Conservation (phyloP, 2,113 vertebrate species). For the Symphodus melops region DNA sequence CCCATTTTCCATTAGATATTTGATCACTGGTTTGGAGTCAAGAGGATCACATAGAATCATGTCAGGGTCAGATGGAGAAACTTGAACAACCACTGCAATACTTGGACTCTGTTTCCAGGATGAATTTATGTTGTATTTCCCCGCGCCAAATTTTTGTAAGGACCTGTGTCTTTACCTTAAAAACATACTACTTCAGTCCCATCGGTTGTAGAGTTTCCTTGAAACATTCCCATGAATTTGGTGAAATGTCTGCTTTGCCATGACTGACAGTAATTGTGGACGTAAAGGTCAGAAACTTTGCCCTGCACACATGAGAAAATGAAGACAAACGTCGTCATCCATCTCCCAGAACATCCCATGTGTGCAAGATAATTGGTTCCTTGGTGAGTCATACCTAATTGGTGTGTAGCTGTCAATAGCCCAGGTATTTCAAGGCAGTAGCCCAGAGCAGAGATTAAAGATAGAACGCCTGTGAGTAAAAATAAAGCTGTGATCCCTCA, state of each 20-base stretch:
- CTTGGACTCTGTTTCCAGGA: background rate
- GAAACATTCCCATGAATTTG: conserved; percentile 23
- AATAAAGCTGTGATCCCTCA: conserved; percentile 23
- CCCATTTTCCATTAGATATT: background rate
- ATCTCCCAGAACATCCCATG: conserved; percentile 54
- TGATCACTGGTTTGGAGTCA: background rate
- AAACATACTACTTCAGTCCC: background rate
- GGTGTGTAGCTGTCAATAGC: conserved; percentile 65
- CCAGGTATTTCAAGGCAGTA: conserved; percentile 56
- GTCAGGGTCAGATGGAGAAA: background rate
- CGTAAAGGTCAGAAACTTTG: conserved; percentile 51
- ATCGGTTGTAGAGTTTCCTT: background rate
- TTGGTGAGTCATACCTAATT: conserved; percentile 68
- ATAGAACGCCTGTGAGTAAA: conserved; percentile 26
- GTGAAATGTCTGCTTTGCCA: conserved; percentile 27
- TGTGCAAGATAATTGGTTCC: conserved; percentile 67
- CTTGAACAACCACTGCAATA: background rate
- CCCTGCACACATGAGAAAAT: conserved; percentile 24
- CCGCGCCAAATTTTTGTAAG: background rate
- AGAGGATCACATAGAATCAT: background rate
- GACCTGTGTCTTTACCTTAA: background rate
- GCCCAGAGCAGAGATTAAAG: conserved; percentile 31
- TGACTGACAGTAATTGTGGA: conserved; percentile 58
- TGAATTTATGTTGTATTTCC: too few relatives aligned
- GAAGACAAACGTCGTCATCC: conserved; percentile 35